A percentile compares a stretch with the other conserved stretches of the same genome.
These are phyloP conservation scores for Malthinus seriepunctatus DNA, from an alignment of 2,888 invertebrate species.

Conservation along the genomic window DNA sequence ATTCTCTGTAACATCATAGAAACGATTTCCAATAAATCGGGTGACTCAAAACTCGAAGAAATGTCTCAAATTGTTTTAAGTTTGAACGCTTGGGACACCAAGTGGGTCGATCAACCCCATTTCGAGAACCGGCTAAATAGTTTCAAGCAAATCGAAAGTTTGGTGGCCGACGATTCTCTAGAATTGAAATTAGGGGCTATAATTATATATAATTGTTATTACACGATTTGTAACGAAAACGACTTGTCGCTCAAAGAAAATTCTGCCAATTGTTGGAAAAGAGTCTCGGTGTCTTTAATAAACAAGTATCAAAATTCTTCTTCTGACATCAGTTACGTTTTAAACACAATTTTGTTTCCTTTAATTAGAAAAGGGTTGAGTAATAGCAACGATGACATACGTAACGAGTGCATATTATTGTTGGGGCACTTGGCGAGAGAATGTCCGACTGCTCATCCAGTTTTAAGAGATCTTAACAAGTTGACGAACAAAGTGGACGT, in stretches of 20 bases:
- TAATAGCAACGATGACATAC: slow-evolving; percentile 69
- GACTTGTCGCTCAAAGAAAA: slow-evolving; percentile 84
- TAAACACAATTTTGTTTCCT: slow-evolving; percentile 74
- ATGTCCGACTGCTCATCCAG: slow-evolving; percentile 70
- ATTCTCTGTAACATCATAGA: slow-evolving; percentile 66
- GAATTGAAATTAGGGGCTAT: slow-evolving; percentile 70
- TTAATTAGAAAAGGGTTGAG: slow-evolving; percentile 74
- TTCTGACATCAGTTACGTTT: slow-evolving; percentile 66
- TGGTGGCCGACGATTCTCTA: slow-evolving; percentile 58
- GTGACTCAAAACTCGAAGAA: slow-evolving; percentile 49
- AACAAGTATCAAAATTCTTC: slow-evolving; percentile 58
- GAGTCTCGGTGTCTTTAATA: slow-evolving; percentile 67
- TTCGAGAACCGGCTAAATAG: slow-evolving; percentile 80
- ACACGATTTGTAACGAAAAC: slow-evolving; percentile 74
- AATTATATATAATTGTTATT: slow-evolving; percentile 81
- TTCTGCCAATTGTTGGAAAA: slow-evolving; percentile 74
- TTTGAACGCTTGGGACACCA: slow-evolving; percentile 85
- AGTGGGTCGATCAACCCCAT: slow-evolving; percentile 94
- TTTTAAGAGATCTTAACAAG: slow-evolving; percentile 70
- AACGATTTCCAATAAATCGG: slow-evolving; percentile 60
- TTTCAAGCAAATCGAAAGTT: slow-evolving; percentile 68
- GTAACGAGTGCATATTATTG: slow-evolving; percentile 78
- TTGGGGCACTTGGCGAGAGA: slow-evolving; percentile 77
- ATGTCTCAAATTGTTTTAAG: slow-evolving; percentile 63
- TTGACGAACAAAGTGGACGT: slow-evolving; percentile 71